These are phyloP conservation scores for Oreochromis mossambicus DNA, from an alignment of 2,797 vertebrate species.

Conservation along the genomic window DNA sequence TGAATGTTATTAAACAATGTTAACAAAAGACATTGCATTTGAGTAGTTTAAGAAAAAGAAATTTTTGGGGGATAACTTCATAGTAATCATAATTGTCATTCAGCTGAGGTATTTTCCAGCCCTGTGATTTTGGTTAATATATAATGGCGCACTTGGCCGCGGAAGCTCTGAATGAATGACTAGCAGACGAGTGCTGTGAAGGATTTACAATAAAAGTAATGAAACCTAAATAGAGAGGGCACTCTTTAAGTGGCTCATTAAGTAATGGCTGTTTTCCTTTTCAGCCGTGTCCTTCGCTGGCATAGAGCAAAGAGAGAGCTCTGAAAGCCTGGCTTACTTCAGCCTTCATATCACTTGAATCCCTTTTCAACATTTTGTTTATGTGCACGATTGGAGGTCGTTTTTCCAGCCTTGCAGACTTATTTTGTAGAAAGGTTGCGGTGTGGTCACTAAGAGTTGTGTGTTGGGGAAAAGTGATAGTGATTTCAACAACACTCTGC, in stretches of 20 bases:
- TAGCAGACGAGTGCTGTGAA: conserved; percentile 39
- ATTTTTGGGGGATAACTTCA: conserved; percentile 26
- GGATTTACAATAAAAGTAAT: conserved; percentile 74
- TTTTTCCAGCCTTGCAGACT: conserved; percentile 33
- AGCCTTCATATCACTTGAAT: conserved; percentile 51
- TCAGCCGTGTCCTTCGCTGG: conserved; percentile 50
- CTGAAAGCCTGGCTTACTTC: conserved; percentile 50
- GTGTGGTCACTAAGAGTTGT: conserved; percentile 7
- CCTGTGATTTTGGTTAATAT: conserved; percentile 30
- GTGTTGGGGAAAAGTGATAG: background rate
- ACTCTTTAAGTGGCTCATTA: conserved; percentile 71
- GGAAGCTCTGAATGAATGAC: conserved; percentile 22
- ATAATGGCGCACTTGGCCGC: conserved; percentile 27
- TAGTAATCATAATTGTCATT: conserved; percentile 40
- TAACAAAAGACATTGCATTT: conserved; percentile 46
- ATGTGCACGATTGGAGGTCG: conserved; percentile 13
- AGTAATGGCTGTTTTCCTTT: conserved; percentile 70
- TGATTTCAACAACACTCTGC: conserved; percentile 3
- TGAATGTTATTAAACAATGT: conserved; percentile 48
- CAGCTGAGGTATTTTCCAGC: conserved; percentile 40
- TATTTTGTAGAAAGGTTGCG: conserved; percentile 16
- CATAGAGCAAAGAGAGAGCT: conserved; percentile 35
- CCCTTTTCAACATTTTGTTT: conserved; percentile 51
- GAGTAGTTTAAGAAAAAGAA: conserved; percentile 4
- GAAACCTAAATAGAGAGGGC: conserved; percentile 68